Base-by-base conservation (phyloP, 1,140 invertebrate species). In the Saxidomus purpurata region DNA sequence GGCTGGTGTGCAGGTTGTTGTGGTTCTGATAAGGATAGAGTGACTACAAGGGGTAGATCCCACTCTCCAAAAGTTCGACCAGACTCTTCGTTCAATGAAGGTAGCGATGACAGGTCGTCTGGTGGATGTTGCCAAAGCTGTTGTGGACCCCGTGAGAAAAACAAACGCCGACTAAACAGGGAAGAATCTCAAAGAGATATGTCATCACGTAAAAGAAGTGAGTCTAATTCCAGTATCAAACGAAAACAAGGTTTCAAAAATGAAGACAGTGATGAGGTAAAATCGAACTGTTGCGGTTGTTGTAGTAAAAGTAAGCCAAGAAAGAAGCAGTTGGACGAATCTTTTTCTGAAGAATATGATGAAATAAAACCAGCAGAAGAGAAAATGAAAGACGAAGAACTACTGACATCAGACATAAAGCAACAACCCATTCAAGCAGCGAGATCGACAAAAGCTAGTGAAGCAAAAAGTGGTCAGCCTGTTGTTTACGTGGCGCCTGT, bases 351-450 rank as follows among this genome's bases (percentile, higher is more conserved):
- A 67, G 69, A 83, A 15, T 61, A 69, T 82, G 90, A 86, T 25
- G 74, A 52, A 87, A 34, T 59, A 34, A 76, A 55, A 81, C n/a
- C 67, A 28, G 49, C 22, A 36, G 55, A 77, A 86, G 38, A 79
- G 31, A 81, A 69, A 9, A 36, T 9, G 34, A 69, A 69, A 9
- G 9, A n/a, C 34, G 8, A 69, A 69, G 63, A 69, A 34, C 22
- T 8, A 9, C 6, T n/a, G 6, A 28, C 67, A 31, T 11, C 28
- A 71, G 13, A 31, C 6, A n/a, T 34, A 71, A 17, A 71, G 4
- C 19, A n/a, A 6, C 9, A 61, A 61, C n/a, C 59, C 8, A 28
- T 15, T 13, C 11, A 61, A 61, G 15, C n/a, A 11, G 19, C 3
- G 34, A 28, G 63, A 67, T 3, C 63, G 6, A 31, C 2, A 34